phyloP scores from a whole-genome alignment of 2,113 vertebrate genomes.

The Pavo muticus region DNA sequence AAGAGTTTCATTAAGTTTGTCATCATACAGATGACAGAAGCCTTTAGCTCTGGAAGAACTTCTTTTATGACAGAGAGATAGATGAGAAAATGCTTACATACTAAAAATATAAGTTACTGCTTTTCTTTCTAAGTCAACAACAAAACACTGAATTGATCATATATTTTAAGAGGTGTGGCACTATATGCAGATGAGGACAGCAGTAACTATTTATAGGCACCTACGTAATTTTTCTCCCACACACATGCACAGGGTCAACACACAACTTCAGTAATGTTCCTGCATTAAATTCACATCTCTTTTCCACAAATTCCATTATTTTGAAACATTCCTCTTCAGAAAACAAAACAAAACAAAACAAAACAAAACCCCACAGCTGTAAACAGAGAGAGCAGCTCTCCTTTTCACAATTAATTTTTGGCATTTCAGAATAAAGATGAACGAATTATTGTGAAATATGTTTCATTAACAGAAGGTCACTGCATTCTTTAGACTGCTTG shows the following conservation, averaged over 20 bases:
- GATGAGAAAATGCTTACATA: background rate
- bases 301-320: background rate
- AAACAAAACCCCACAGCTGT: too few relatives aligned
- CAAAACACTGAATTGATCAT: background rate
- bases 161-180: background rate
- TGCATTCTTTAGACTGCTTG: rapidly evolving
- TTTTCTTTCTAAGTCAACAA: background rate
- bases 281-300: background rate
- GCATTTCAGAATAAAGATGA: background rate
- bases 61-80: background rate
- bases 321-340: background rate
- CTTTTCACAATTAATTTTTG: background rate
- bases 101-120: background rate
- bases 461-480: background rate
- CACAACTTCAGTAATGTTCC: background rate
- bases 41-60: background rate
- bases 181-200: background rate
- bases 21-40: background rate
- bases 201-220: rapidly evolving
- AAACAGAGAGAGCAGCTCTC: background rate
- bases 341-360: background rate
- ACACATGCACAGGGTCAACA: background rate
- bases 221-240: background rate
- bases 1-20: background rate
- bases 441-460: background rate